phyloP scores from a whole-genome alignment of 1,140 invertebrate species.

The Drosophila novamexicana region DNA sequence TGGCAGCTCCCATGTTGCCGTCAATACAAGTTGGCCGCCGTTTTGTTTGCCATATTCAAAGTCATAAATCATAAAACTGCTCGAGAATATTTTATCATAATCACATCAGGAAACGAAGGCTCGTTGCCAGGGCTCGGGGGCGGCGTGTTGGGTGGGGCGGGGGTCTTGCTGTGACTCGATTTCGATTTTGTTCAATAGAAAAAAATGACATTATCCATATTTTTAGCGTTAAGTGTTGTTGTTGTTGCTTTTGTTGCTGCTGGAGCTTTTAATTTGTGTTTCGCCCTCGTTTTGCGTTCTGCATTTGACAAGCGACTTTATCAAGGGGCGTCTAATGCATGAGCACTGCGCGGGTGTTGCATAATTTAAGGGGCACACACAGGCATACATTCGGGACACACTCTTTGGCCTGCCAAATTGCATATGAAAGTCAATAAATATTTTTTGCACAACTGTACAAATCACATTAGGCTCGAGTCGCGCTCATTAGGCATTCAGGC shows the following conservation, averaged over 20 bases:
- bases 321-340: conserved; percentile 10
- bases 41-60: conserved; percentile 81
- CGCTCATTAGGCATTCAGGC: conserved; percentile 71
- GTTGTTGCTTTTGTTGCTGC: conserved; percentile 22
- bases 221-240: conserved; percentile 75
- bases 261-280: conserved; percentile 67
- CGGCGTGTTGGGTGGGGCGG: neutral
- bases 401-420: conserved; percentile 63
- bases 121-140: neutral
- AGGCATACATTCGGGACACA: conserved; percentile 9
- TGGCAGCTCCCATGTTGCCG: conserved; percentile 1
- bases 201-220: conserved; percentile 79
- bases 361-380: conserved; percentile 61
- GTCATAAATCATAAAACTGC: conserved; percentile 83
- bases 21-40: conserved; percentile 56
- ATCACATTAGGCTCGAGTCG: conserved; percentile 22
- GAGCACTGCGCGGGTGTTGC: conserved; percentile 22
- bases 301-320: conserved; percentile 65
- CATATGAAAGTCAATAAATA: conserved; percentile 81
- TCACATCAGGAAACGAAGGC: conserved; percentile 77
- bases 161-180: conserved; percentile 9
- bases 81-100: conserved; percentile 84
- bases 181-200: conserved; percentile 56
- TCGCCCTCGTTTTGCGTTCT: conserved; percentile 45
- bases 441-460: conserved; percentile 45